A percentile compares a stretch with the other conserved stretches of the same genome.
Conservation (phyloP, 1,140 invertebrate species). For the Drosophila ambigua region DNA sequence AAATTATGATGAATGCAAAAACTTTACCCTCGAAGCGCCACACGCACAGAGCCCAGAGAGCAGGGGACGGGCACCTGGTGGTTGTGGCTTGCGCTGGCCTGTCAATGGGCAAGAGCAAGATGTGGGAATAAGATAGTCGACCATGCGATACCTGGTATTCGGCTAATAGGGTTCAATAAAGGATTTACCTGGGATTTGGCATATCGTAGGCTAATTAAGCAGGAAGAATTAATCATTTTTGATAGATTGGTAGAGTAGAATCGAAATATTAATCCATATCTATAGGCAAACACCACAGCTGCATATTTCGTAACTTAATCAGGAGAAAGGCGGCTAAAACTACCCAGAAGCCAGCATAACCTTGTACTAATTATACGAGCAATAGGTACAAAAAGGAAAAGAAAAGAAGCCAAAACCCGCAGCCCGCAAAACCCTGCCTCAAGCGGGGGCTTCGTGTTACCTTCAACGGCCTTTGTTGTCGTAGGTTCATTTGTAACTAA, state of each 20-base stretch:
- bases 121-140: too few species aligned
- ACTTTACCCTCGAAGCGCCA: slow-evolving; percentile 40
- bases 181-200: too few species aligned
- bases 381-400: not conserved
- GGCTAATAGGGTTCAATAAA: too few species aligned
- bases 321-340: not conserved
- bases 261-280: too few species aligned
- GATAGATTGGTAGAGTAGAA: too few species aligned
- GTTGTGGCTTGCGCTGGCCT: slow-evolving; percentile 35
- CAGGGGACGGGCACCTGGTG: slow-evolving; percentile 10
- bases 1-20: slow-evolving; percentile 39
- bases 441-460: slow-evolving; percentile 65
- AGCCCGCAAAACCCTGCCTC: slow-evolving; percentile 15
- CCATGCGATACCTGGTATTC: too few species aligned
- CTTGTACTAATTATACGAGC: too few species aligned
- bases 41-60: slow-evolving; percentile 39
- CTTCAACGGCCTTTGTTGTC: slow-evolving; percentile 65
- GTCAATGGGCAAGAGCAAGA: slow-evolving; percentile 35
- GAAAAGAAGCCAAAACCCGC: slow-evolving; percentile 9
- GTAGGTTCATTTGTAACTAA: slow-evolving; percentile 80
- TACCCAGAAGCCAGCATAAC: not conserved
- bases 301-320: too few species aligned
- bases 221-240: too few species aligned
- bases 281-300: not conserved
- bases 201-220: too few species aligned